phyloP scores from a whole-genome alignment of 2,797 vertebrate genomes.

The Pseudomugil tenellus region DNA sequence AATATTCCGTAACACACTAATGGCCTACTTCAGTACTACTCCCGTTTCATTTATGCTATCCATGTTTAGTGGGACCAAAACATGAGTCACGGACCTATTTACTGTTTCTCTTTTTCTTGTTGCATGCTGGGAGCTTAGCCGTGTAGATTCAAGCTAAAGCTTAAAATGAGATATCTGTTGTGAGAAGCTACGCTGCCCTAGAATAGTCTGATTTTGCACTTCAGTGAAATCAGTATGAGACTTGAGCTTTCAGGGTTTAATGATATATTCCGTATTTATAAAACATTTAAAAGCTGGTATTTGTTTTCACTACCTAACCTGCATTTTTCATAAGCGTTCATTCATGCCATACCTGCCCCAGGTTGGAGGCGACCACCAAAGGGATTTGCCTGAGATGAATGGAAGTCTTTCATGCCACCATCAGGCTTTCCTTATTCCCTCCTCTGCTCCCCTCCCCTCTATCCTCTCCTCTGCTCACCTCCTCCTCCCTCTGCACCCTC shows the following conservation, averaged over 20 bases:
- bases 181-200: neutral
- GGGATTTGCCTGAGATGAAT: constrained; percentile 77
- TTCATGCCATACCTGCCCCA: constrained; percentile 69
- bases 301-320: constrained; percentile 47
- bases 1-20: too few relatives aligned
- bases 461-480: constrained; percentile 46
- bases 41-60: too few relatives aligned
- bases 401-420: constrained; percentile 75
- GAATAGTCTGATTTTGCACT: neutral
- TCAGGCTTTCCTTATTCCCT: constrained; percentile 72
- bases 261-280: neutral
- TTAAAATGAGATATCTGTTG: constrained; percentile 36
- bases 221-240: neutral
- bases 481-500: constrained; percentile 49
- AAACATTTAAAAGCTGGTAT: constrained; percentile 24
- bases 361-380: constrained; percentile 65
- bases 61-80: too few relatives aligned
- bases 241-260: neutral
- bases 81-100: constrained; percentile 77
- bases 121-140: constrained; percentile 72
- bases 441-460: constrained; percentile 53
- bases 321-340: constrained; percentile 70
- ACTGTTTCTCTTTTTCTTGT: constrained; percentile 60
- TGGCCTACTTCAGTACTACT: too few relatives aligned
- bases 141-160: constrained; percentile 23